Evolutionary conservation across 2,113 vertebrate genomes (phyloP).

Genomic region (Paradoxurus hermaphroditus): DNA sequence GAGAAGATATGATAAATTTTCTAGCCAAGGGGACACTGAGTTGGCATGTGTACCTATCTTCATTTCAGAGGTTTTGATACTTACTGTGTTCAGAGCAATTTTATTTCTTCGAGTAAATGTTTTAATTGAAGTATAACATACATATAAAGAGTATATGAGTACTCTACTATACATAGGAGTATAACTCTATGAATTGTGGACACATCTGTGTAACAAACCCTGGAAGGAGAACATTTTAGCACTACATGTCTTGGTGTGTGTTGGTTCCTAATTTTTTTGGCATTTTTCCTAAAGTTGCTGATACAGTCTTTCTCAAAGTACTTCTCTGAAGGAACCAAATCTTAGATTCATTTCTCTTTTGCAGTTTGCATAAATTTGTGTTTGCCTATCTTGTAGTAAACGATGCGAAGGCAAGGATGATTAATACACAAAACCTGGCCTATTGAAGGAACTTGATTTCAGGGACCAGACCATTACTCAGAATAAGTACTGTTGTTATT

Average conservation of each 20-base stretch:
- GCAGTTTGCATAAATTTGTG: background rate
- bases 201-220: background rate
- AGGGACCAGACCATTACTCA: background rate
- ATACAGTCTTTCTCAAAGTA: background rate
- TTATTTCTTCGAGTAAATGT: background rate
- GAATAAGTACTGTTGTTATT: background rate
- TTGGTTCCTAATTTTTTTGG: background rate
- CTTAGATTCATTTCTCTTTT: background rate
- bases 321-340: background rate
- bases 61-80: background rate
- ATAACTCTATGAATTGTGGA: background rate
- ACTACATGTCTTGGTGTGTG: background rate
- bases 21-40: background rate
- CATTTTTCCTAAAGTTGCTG: background rate
- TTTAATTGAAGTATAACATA: background rate
- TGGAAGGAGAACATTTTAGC: no score
- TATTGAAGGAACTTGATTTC: background rate
- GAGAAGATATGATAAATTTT: background rate
- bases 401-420: background rate
- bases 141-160: background rate
- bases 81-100: background rate
- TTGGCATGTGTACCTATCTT: background rate
- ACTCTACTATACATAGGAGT: no score
- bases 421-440: no score
- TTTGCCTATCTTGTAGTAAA: background rate